Evolutionary conservation across 2,113 vertebrate genomes (phyloP).

Genomic region (Sorex araneus): DNA sequence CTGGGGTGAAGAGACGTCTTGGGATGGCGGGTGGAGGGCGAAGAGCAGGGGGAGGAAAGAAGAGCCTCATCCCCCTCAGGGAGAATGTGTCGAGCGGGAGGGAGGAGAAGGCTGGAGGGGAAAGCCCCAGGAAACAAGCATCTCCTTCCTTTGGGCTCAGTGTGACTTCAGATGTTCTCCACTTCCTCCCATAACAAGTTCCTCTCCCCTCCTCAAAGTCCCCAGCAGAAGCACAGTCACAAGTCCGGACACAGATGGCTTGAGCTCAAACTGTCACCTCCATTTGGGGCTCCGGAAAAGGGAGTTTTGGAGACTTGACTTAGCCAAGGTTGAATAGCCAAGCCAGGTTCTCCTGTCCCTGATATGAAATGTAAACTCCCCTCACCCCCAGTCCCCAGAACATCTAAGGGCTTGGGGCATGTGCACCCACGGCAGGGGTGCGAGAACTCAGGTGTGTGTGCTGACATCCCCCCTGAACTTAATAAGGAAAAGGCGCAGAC

Average conservation of each 20-base stretch:
- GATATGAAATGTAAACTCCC: slow-evolving; percentile 1
- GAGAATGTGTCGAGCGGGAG: not conserved
- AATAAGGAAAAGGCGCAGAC: slow-evolving; percentile 8
- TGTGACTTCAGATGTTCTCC: slow-evolving; percentile 55
- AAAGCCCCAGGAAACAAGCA: slow-evolving; percentile 48
- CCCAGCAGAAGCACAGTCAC: slow-evolving; percentile 13
- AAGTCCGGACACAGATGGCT: not conserved
- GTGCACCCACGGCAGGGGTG: not conserved
- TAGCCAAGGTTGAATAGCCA: not conserved
- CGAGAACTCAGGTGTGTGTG: not conserved
- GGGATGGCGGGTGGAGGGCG: not conserved
- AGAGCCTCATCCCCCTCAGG: not conserved
- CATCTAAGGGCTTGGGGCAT: not conserved
- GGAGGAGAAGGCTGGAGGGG: not conserved
- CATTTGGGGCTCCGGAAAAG: not conserved
- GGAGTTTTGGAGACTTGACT: not conserved
- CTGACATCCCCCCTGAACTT: slow-evolving; percentile 1
- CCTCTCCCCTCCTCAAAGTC: slow-evolving; percentile 33
- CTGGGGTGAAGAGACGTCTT: not conserved
- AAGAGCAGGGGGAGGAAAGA: not conserved
- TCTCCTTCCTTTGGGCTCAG: not conserved
- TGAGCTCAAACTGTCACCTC: not conserved
- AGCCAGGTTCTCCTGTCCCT: not conserved
- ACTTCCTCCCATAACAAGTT: slow-evolving; percentile 30
- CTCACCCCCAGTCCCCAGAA: slow-evolving; percentile 27